A percentile compares a stretch with the other conserved stretches of the same genome.
phyloP scores from a whole-genome alignment of 2,888 invertebrate genomes.

The Lithophane semibrunnea region DNA sequence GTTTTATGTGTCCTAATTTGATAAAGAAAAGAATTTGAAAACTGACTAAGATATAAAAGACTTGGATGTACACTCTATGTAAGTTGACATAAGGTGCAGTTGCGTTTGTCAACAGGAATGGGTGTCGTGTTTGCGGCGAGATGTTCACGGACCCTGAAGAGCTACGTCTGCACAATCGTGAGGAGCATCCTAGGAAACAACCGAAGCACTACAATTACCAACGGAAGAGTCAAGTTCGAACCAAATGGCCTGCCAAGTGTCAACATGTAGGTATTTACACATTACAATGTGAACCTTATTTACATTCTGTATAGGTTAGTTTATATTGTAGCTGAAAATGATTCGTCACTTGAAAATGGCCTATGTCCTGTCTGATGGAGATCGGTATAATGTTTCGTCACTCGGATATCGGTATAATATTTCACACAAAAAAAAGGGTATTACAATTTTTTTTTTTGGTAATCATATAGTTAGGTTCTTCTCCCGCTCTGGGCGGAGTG shows the following conservation, averaged over 20 bases:
- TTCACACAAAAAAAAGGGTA: too few relatives aligned
- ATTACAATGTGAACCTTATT: constrained; percentile 23
- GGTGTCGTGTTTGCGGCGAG: constrained; percentile 84
- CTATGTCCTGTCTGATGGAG: not conserved
- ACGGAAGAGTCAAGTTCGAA: constrained; percentile 71
- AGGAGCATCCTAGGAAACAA: constrained; percentile 79
- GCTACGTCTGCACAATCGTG: constrained; percentile 80
- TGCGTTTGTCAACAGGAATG: constrained; percentile 71
- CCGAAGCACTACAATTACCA: constrained; percentile 81
- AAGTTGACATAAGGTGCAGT: constrained; percentile 52
- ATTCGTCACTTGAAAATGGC: not conserved
- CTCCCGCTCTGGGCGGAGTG: too few relatives aligned
- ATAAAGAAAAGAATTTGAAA: not conserved
- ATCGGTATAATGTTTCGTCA: not conserved
- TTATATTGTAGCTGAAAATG: not conserved
- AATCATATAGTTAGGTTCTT: too few relatives aligned
- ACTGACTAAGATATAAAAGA: not conserved
- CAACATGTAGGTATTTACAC: constrained; percentile 77
- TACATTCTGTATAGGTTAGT: not conserved
- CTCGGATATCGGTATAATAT: too few relatives aligned
- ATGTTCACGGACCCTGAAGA: constrained; percentile 78
- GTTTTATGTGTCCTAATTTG: not conserved
- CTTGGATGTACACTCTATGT: constrained; percentile 44
- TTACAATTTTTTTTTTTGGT: too few relatives aligned
- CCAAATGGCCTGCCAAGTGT: constrained; percentile 80